phyloP scores from a whole-genome alignment of 1,140 invertebrate genomes.

The Diachasma alloeum region DNA sequence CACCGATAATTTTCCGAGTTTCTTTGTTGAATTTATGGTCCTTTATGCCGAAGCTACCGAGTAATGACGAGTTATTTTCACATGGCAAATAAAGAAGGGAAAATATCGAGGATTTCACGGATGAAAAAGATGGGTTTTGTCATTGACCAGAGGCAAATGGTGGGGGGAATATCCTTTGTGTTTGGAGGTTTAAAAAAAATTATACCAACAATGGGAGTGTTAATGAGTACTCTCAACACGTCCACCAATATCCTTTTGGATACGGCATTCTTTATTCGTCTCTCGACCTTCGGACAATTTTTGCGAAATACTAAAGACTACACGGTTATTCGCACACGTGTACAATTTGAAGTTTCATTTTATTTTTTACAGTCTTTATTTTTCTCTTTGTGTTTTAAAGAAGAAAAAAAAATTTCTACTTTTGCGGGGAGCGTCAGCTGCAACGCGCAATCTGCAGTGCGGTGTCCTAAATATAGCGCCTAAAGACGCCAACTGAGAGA shows the following conservation, averaged over 20 bases:
- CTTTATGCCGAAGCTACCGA: neutral
- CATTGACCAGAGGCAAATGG: neutral
- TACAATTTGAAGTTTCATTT: neutral
- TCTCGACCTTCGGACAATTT: neutral
- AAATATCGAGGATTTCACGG: neutral
- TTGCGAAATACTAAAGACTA: neutral
- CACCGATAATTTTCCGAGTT: neutral
- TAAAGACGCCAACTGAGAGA: neutral
- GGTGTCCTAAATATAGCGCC: constrained; percentile 15
- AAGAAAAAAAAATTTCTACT: neutral
- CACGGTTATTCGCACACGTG: neutral
- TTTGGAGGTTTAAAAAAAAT: neutral
- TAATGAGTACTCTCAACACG: constrained; percentile 17
- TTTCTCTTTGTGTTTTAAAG: neutral
- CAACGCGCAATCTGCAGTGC: constrained; percentile 14
- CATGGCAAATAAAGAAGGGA: neutral
- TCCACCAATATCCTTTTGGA: constrained; percentile 1
- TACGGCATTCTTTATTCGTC: neutral
- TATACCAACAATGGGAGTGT: constrained; percentile 2
- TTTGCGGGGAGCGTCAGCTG: constrained; percentile 12
- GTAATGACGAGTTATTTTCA: neutral
- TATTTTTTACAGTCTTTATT: neutral
- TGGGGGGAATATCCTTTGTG: neutral
- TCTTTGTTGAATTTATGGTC: neutral
- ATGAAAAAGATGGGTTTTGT: neutral